Conservation (phyloP, 2,888 invertebrate genomes). For the Acronicta psi region DNA sequence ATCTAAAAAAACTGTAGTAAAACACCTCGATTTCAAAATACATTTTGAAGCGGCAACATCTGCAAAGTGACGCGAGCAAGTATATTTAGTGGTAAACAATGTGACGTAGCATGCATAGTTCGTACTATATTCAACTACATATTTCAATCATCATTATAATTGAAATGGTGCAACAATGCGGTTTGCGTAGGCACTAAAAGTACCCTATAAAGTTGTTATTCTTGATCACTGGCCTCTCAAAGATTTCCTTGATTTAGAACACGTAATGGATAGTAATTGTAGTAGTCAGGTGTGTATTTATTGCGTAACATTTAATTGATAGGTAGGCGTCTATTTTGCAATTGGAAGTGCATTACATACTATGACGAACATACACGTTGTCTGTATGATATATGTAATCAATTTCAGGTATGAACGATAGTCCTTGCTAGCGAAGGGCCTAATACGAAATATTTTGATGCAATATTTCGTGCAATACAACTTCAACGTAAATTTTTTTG, state of each 20-base stretch:
- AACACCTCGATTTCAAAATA: conserved; percentile 9
- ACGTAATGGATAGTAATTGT: not conserved
- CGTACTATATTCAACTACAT: conserved; percentile 26
- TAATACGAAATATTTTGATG: too few relatives aligned
- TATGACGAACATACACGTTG: not conserved
- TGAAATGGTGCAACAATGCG: conserved; percentile 37
- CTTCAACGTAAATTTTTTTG: too few relatives aligned
- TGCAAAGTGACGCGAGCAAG: conserved; percentile 22
- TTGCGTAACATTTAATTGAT: conserved; percentile 23
- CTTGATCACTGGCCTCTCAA: conserved; percentile 9
- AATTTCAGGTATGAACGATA: not conserved
- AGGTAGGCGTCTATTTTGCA: not conserved
- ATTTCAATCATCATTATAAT: conserved; percentile 44
- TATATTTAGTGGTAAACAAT: conserved; percentile 40
- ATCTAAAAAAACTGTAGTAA: conserved; percentile 19
- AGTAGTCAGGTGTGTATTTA: conserved; percentile 1
- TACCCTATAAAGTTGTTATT: conserved; percentile 34
- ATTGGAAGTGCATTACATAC: not conserved
- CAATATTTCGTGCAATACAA: too few relatives aligned
- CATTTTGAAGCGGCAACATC: conserved; percentile 19
- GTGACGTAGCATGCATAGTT: conserved; percentile 8
- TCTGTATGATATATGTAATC: not conserved
- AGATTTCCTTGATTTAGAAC: conserved; percentile 11
- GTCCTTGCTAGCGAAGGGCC: too few relatives aligned
- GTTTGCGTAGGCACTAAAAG: conserved; percentile 36